Evolutionary conservation across 1,140 invertebrate species (phyloP), one percentile per base, ranked within the genome.

Genomic region (Hycleus phaleratus): DNA sequence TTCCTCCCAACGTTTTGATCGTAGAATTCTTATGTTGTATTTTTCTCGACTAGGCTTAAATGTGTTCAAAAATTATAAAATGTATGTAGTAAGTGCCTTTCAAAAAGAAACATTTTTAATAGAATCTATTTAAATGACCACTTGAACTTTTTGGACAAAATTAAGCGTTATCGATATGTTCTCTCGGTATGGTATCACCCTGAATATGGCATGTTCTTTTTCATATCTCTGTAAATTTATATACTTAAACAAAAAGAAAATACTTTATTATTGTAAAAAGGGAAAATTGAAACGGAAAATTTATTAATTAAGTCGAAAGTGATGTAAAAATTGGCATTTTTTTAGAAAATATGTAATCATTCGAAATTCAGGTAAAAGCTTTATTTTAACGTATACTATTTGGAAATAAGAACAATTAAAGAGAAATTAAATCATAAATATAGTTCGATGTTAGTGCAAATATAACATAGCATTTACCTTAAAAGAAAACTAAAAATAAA

Each of bases 21-120:
- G 58, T 61, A 61, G 56, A 26, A 40, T 49, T 45, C 59, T 67
- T 49, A 5, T 25, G 58, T 68, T 7, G 32, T 42, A 10, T n/a
- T 42, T 18, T 7, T 63, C 51, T 65, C 56, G 61, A 71, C 72
- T 73, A 73, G 71, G 72, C 71, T 72, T 68, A 61, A 60, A 73
- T 73, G 72, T 73, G 72, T 73, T 73, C 72, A 71, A 73, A 73
- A 73, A 70, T 66, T 56, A 66, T 32, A 32, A 32, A 32, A 32
- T 68, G 72, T 73, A 73, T 68, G 72, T 73, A 73, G 72, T 71
- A 73, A 73, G 72, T 73, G 72, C 72, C 72, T 73, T 73, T 70
- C 66, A 72, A 71, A 32, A 32, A 32, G 4, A 32, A 32, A 32
- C 18, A 18, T 18, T 32, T 32, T 32, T 5, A 32, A 32, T 5